Conservation (phyloP, 2,888 invertebrate species). For the Epirrhoe alternata region DNA sequence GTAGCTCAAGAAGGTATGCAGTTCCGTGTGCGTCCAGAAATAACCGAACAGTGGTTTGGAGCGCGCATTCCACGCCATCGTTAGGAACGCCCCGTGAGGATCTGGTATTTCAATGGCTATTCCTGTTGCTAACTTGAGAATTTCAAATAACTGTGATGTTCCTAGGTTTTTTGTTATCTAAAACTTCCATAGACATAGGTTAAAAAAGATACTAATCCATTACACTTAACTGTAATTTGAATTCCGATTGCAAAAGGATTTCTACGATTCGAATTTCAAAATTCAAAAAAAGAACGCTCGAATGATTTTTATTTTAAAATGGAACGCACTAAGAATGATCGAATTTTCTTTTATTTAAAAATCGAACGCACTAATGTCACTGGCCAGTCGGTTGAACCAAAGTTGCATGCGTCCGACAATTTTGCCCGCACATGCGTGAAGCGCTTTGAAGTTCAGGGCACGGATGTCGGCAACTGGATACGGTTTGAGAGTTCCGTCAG, state of each 20-base stretch:
- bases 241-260: too few relatives aligned
- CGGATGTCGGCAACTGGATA: conserved; percentile 31
- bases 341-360: background rate
- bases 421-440: conserved; percentile 71
- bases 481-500: conserved; percentile 4
- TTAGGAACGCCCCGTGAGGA: conserved; percentile 31
- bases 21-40: conserved; percentile 48
- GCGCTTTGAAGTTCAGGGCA: conserved; percentile 58
- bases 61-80: conserved; percentile 42
- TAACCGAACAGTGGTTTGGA: conserved; percentile 37
- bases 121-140: conserved; percentile 17
- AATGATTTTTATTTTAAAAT: background rate
- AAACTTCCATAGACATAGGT: too few relatives aligned
- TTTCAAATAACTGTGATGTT: background rate
- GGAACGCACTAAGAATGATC: background rate
- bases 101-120: conserved; percentile 30
- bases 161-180: too few relatives aligned
- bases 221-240: too few relatives aligned
- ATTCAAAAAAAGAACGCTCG: too few relatives aligned
- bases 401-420: conserved; percentile 46
- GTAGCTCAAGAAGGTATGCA: conserved; percentile 34
- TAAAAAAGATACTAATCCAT: too few relatives aligned
- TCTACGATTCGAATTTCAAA: too few relatives aligned
- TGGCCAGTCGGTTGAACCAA: conserved; percentile 52
- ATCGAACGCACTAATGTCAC: conserved; percentile 14